Conservation (phyloP, 1,140 invertebrate genomes). For the Eriosoma lanigerum region DNA sequence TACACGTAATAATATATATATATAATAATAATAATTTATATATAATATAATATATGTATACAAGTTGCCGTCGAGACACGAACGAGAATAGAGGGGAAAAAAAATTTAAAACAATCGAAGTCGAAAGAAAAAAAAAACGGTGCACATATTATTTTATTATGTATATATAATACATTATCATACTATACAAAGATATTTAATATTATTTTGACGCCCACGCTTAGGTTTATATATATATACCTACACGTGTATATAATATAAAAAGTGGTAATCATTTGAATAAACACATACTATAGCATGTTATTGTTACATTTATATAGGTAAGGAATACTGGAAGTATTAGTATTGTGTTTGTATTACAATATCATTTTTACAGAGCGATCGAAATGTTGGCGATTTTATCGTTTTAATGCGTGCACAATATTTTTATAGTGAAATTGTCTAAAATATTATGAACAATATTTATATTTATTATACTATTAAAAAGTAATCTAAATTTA, state of each 20-base stretch:
- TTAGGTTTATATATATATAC: background rate
- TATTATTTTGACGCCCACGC: background rate
- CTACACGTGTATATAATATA: background rate
- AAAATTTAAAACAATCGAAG: slow-evolving; percentile 17
- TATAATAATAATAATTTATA: no score
- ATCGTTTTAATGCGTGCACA: no score
- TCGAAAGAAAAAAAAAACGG: background rate
- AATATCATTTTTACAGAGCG: no score
- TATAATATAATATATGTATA: no score
- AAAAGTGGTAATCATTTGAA: background rate
- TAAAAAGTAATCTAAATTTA: no score
- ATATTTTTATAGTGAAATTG: no score
- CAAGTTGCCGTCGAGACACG: background rate
- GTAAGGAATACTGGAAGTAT: no score
- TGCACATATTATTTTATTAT: background rate
- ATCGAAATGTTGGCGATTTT: no score
- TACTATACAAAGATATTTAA: background rate
- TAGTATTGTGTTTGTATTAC: no score
- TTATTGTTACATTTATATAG: background rate
- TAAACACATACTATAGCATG: background rate
- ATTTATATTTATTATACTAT: no score
- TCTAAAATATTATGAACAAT: no score
- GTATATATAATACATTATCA: background rate
- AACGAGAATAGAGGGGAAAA: background rate
- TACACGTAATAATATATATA: no score